Conservation (phyloP, 2,113 vertebrate species). For the Motacilla alba region DNA sequence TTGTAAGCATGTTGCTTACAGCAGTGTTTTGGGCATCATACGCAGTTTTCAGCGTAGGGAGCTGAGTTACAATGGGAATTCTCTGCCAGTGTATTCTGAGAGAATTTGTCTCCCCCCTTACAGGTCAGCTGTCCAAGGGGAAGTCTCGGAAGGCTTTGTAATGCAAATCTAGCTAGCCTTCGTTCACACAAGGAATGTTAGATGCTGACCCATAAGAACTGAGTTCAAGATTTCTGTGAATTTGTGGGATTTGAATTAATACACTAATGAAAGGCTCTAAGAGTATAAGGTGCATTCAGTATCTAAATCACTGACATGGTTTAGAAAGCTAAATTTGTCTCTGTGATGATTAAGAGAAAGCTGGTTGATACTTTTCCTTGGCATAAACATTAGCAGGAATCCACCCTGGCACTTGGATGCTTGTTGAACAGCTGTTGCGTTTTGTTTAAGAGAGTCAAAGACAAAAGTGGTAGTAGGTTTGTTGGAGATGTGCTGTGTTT, state of each 20-base stretch:
- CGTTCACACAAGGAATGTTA: conserved; percentile 1
- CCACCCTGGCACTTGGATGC: background rate
- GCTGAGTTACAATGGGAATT: background rate
- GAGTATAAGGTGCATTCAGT: background rate
- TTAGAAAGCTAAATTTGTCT: background rate
- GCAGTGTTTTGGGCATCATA: background rate
- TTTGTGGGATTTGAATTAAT: conserved; percentile 17
- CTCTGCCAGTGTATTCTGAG: background rate
- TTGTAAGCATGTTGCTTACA: background rate
- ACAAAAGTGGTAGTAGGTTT: background rate
- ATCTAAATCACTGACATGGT: background rate
- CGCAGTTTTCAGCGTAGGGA: background rate
- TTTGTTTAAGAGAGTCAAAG: background rate
- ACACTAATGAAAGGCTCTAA: background rate
- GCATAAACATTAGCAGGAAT: background rate
- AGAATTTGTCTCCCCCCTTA: conserved; percentile 38
- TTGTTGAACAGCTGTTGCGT: background rate
- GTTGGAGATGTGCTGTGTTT: background rate
- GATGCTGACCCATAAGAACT: conserved; percentile 24
- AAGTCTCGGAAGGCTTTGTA: conserved; percentile 41
- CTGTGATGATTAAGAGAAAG: background rate
- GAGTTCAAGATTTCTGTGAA: conserved; percentile 57
- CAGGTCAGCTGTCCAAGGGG: conserved; percentile 21
- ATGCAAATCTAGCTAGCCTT: conserved; percentile 37
- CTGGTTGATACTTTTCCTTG: background rate